Conservation (phyloP, 2,113 vertebrate species). For the Nesogale talazaci region DNA sequence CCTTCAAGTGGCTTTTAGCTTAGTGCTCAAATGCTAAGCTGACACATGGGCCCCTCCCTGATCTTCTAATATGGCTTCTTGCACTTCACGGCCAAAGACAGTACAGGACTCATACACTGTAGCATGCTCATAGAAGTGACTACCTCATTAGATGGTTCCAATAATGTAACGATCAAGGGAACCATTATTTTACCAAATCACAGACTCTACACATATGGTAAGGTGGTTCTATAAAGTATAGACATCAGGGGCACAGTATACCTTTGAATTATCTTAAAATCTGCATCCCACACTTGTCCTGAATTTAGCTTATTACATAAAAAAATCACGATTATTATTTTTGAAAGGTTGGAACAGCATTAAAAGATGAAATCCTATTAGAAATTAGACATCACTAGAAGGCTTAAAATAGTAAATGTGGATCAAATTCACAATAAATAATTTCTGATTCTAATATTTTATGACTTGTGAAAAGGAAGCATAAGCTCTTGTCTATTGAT, state of each 20-base stretch:
- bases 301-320: conserved; percentile 19
- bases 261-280: not conserved
- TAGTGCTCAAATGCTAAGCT: not conserved
- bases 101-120: not conserved
- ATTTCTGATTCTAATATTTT: conserved; percentile 27
- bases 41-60: not conserved
- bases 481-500: not conserved
- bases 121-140: not conserved
- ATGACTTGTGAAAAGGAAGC: not conserved
- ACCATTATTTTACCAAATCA: not conserved
- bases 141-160: not conserved
- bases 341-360: no score
- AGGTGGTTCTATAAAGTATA: not conserved
- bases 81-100: not conserved
- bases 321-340: not conserved
- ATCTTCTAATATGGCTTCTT: not conserved
- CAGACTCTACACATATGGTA: not conserved
- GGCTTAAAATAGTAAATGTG: not conserved
- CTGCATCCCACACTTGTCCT: not conserved
- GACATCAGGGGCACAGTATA: not conserved
- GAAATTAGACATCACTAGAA: not conserved
- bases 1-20: not conserved
- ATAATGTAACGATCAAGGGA: not conserved
- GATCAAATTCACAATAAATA: not conserved
- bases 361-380: not conserved